phyloP scores from a whole-genome alignment of 1,140 invertebrate species.

The Drosophila ercepeae region DNA sequence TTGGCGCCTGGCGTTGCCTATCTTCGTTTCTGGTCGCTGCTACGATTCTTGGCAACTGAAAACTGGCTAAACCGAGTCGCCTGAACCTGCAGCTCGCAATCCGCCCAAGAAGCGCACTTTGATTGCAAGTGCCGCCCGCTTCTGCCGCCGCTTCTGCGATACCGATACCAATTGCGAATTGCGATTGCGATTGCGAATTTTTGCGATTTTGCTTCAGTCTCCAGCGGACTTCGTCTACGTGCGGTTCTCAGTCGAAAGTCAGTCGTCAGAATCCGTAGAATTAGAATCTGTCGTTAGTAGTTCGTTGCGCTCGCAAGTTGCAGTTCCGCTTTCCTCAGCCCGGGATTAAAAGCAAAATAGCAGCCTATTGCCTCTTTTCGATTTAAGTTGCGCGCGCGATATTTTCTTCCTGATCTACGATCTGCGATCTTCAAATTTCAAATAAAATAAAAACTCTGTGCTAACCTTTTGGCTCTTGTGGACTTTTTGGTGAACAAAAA shows the following conservation, averaged over 20 bases:
- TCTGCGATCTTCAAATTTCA: background rate
- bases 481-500: conserved; percentile 34
- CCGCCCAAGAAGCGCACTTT: conserved; percentile 72
- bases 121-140: conserved; percentile 68
- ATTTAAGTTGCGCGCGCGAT: conserved; percentile 60
- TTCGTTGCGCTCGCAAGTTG: conserved; percentile 52
- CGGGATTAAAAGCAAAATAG: conserved; percentile 5
- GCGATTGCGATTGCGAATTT: conserved; percentile 16
- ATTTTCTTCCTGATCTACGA: conserved; percentile 33
- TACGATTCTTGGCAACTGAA: conserved; percentile 38
- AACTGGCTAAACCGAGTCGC: background rate
- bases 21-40: conserved; percentile 22
- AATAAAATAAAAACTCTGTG: background rate
- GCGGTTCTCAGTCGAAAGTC: conserved; percentile 62
- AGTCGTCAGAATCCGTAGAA: conserved; percentile 28
- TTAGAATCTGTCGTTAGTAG: conserved; percentile 38
- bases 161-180: conserved; percentile 7
- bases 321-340: conserved; percentile 24
- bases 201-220: conserved; percentile 63
- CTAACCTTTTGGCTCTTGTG: conserved; percentile 1
- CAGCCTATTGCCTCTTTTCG: conserved; percentile 12
- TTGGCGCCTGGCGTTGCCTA: conserved; percentile 37
- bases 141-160: conserved; percentile 60
- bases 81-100: conserved; percentile 51
- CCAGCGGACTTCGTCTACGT: conserved; percentile 72